Evolutionary conservation across 2,113 vertebrate genomes (phyloP), one percentile per base, ranked within the genome.

Genomic region (Oryzias woworae): DNA sequence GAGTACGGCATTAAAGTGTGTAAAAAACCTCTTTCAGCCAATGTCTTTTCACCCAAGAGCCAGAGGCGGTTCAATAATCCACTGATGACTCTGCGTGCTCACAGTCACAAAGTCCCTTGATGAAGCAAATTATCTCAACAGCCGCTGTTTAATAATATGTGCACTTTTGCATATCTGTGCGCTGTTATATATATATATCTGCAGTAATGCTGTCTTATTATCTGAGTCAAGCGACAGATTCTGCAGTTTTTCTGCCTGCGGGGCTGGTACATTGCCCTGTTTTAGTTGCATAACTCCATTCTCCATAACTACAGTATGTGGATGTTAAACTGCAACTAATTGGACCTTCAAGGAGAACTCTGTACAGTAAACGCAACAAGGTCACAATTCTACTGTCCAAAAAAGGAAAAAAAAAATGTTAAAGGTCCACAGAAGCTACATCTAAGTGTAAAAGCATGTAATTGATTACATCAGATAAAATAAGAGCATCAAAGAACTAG

Each of bases 301-400:
- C 48, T 66, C 69, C 51, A 61, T 42, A 51, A 60, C 23, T 54
- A 42, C n/a, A 17, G 51, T 46, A 26, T 62, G 22, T 75, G 43
- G 22, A 55, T 58, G 50, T 66, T 7, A 66, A 53, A 52, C 58
- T 47, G 16, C 48, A 18, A 15, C 51, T 72, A 77, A 86, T 77
- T 78, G 66, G 74, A 52, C 69, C 77, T 76, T 71, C 14, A 63
- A 75, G 77, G 50, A 46, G 72, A 60, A 52, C 43, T 66, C 16
- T 24, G 49, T 53, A 47, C 48, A 43, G 23, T 15, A 47, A 62
- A 22, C 26, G 23, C 8, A 43, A 55, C 31, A 31, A 53, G 56
- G 46, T 47, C 43, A 47, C 45, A 59, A 65, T 16, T 61, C 10
- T 13, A 14, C 51, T 22, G 49, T 58, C 7, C 16, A 61, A 23